Conservation (phyloP, 2,888 invertebrate species). For the Drosophila neoperkinsi region DNA sequence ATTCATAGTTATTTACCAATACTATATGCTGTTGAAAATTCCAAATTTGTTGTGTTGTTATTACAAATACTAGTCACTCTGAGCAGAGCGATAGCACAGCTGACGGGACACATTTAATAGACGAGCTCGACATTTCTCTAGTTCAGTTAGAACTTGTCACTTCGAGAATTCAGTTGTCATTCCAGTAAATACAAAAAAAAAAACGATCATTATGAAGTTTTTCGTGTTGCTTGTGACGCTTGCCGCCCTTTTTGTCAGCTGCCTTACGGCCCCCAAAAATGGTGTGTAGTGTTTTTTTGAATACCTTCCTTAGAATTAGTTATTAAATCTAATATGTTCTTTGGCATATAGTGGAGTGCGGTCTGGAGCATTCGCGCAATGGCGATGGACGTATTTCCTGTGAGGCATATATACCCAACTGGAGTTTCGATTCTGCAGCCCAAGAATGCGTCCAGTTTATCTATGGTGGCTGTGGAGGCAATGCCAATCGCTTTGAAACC, state of each 20-base stretch:
- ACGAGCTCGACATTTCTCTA: background rate
- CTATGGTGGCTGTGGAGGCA: conserved; percentile 72
- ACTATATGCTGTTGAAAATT: background rate
- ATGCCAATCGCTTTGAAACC: conserved; percentile 61
- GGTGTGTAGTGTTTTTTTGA: background rate
- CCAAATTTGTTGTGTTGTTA: background rate
- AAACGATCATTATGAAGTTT: conserved; percentile 5
- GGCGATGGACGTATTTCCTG: conserved; percentile 56
- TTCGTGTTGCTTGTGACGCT: conserved; percentile 6
- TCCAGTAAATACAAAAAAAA: background rate
- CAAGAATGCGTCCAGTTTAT: conserved; percentile 60
- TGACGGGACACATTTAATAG: background rate
- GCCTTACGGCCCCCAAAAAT: conserved; percentile 14
- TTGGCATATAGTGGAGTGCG: conserved; percentile 54
- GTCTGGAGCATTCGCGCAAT: conserved; percentile 42
- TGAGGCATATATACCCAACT: conserved; percentile 50
- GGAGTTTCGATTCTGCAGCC: conserved; percentile 46
- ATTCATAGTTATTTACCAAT: background rate
- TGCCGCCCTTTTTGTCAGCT: background rate
- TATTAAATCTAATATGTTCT: background rate
- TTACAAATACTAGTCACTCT: background rate
- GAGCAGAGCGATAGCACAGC: background rate
- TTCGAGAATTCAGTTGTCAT: background rate
- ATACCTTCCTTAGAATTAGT: background rate
- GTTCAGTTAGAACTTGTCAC: background rate